Evolutionary conservation across 2,113 vertebrate species (phyloP), one percentile per base, ranked within the genome.

Genomic region (Pelodiscus sinensis): DNA sequence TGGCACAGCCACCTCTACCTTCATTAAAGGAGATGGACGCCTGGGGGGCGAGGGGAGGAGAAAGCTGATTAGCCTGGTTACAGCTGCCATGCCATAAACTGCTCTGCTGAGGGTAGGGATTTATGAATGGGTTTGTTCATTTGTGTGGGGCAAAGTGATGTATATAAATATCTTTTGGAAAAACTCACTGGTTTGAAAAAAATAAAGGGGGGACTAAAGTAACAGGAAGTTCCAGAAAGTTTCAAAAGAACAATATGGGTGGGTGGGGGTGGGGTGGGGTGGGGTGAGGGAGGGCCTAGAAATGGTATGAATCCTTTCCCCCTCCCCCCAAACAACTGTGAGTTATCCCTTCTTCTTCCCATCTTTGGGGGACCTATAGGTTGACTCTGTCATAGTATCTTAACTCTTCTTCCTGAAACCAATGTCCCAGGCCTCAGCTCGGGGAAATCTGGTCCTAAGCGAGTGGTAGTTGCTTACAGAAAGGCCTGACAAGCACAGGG

Each of bases 1-100:
- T 2, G 14, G 9, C 78, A 75, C 0, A 0, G 58, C 27, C 38
- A 7, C 54, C 0, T 2, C 90, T 91, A 52, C 81, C 62, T 77
- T 77, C 12, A 0, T 58, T 84, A 2, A 3, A 68, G 58, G 82
- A 11, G 8, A 25, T 22, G 75, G 79, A 81, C 71, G 35, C 51
- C 86, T 62, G 31, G 18, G 14, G 56, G 58, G 25, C 1, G 0
- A 82, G 93, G 35, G 18, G 7, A 54, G 58, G 25, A 1, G 0
- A 82, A 94, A 65, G 62, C 2, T 1, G 57, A 60, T n/a, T 52
- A 82, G 54, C 38, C 54, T 50, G 85, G 57, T 0, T 1, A 19
- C 31, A 57, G 56, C 56, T 79, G 73, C 44, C 57, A 18, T 21
- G n/a, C 16, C 18, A 22, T 65, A 62, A 55, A 77, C 75, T 16